A percentile compares a stretch with the other conserved stretches of the same genome.
Conservation (phyloP, 2,797 vertebrate species). For the Trachops cirrhosus region DNA sequence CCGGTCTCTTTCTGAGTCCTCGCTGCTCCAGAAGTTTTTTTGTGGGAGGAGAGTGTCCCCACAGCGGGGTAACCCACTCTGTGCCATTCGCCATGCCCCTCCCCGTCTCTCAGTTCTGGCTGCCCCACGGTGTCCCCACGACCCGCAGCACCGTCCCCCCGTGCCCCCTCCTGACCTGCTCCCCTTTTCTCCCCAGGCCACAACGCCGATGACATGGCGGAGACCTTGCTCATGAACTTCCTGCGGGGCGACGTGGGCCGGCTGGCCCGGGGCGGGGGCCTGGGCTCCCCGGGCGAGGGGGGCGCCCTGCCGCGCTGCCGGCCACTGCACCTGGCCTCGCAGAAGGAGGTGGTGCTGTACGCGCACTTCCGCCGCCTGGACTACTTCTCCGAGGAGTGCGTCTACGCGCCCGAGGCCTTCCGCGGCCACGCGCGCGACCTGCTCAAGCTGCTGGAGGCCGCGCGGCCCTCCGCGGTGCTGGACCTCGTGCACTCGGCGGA, state of each 20-base stretch:
- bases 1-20: slow-evolving; percentile 26
- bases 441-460: slow-evolving; percentile 86
- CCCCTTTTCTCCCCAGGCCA: neutral
- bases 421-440: slow-evolving; percentile 89
- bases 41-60: neutral
- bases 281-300: slow-evolving; percentile 81
- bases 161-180: neutral
- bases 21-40: slow-evolving; percentile 22
- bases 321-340: slow-evolving; percentile 83
- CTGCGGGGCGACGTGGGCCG: neutral
- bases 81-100: neutral
- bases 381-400: slow-evolving; percentile 93
- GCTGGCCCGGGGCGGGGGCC: slow-evolving; percentile 75
- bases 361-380: slow-evolving; percentile 92
- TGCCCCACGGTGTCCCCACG: neutral
- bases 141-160: neutral
- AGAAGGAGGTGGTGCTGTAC: slow-evolving; percentile 96
- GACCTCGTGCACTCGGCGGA: slow-evolving; percentile 93
- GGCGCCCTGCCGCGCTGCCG: slow-evolving; percentile 74
- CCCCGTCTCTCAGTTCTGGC: neutral
- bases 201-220: neutral
- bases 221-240: neutral
- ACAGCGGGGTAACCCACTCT: neutral
- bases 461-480: slow-evolving; percentile 89
- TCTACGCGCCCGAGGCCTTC: slow-evolving; percentile 95